Evolutionary conservation across 2,113 vertebrate genomes (phyloP).

Genomic region (Neofelis nebulosa): DNA sequence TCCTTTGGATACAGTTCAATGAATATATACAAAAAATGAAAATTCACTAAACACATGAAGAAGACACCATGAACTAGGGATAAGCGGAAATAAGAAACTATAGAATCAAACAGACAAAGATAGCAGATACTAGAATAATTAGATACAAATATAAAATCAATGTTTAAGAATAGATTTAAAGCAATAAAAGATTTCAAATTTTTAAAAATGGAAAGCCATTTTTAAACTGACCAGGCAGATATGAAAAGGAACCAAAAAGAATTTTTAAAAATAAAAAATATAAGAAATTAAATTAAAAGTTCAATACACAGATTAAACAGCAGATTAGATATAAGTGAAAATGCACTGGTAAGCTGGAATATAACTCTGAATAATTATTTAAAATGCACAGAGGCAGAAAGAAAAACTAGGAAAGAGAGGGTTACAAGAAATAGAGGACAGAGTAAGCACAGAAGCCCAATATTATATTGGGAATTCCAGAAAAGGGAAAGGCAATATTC

Average conservation of each 20-base stretch:
- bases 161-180: conserved; percentile 11
- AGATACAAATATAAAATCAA: neutral
- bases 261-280: neutral
- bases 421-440: neutral
- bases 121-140: neutral
- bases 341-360: neutral
- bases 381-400: neutral
- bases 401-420: neutral
- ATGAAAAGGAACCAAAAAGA: neutral
- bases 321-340: neutral
- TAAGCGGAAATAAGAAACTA: neutral
- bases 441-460: neutral
- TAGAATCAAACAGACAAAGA: neutral
- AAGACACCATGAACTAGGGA: neutral
- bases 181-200: neutral
- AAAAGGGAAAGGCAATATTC: neutral
- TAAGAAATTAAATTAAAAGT: conserved; percentile 3
- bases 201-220: neutral
- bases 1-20: neutral
- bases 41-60: neutral
- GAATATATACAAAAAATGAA: conserved; percentile 17
- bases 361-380: neutral
- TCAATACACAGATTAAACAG: neutral
- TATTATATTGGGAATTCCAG: neutral
- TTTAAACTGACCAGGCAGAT: neutral